Evolutionary conservation across 2,113 vertebrate genomes (phyloP), one percentile per base, ranked within the genome.

Genomic region (Epinephelus moara): DNA sequence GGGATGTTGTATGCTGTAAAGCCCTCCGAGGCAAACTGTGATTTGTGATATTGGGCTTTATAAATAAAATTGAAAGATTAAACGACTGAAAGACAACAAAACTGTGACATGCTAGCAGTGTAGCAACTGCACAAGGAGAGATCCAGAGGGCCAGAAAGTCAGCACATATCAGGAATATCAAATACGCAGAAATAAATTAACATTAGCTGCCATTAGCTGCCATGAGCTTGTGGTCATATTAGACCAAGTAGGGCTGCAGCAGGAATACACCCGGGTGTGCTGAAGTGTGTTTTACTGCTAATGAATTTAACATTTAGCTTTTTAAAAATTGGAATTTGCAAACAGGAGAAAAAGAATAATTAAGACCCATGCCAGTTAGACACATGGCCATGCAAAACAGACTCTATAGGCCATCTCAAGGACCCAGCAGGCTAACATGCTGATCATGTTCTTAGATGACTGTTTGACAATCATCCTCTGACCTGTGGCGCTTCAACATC

Each of bases 361-460:
- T n/a, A 50, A 52, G 64, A 17, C 15, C 4, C 11, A 49, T 49
- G 4, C 14, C 47, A 45, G 57, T 30, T 47, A 40, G n/a, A 40
- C 15, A 15, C n/a, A 37, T 37, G 55, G 7, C 45, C 21, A 21
- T 25, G 45, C 67, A 57, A 59, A 56, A 59, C 25, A 14, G 59
- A 40, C 33, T 8, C 14, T 2, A 7, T 1, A 10, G 13, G 56
- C 78, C 63, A 33, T 33, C 49, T 12, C 4, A 25, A 55, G 19
- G 12, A 62, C 62, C 15, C 50, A 71, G 78, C 79, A 33, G 61
- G 40, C 42, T 10, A 6, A 42, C 63, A 14, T 14, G 47, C 52
- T 47, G 75, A 75, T 81, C 53, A 30, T 64, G 25, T 64, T 77
- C 78, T 82, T 63, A 47, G 64, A 42, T 74, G 68, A 81, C 70